Percentiles rank a stretch among this genome's conserved stretches.
These are phyloP conservation scores for Lethocerus indicus DNA, from an alignment of 1,140 invertebrate genomes.

Conservation along the genomic window DNA sequence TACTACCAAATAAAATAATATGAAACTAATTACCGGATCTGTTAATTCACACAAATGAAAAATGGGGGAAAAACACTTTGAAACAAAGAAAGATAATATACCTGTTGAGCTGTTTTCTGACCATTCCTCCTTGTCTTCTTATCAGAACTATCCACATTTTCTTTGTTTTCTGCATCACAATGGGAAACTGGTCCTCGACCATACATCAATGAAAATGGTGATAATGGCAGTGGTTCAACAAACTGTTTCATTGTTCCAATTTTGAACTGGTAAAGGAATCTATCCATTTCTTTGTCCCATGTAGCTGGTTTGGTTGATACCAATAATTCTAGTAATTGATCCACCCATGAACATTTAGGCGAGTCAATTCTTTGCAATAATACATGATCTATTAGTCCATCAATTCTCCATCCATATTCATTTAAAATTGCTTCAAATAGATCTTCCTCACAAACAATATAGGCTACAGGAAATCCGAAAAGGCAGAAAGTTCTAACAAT, in stretches of 20 bases:
- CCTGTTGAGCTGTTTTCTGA: no score
- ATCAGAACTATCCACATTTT: no score
- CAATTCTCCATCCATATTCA: slow-evolving; percentile 12
- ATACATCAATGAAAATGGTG: no score
- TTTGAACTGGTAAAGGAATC: slow-evolving; percentile 20
- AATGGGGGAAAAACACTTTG: no score
- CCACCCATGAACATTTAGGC: slow-evolving; percentile 16
- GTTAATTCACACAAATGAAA: no score
- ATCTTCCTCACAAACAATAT: neutral
- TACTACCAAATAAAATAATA: no score
- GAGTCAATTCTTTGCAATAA: slow-evolving; percentile 11
- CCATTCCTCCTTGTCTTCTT: no score
- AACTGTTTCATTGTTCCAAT: slow-evolving; percentile 7
- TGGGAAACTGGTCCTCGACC: no score
- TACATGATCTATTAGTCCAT: slow-evolving; percentile 10
- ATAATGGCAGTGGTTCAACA: no score
- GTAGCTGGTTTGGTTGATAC: slow-evolving; percentile 13
- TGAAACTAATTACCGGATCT: no score
- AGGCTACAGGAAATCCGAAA: slow-evolving; percentile 19
- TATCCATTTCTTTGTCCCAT: slow-evolving; percentile 21
- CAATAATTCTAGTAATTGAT: slow-evolving; percentile 18
- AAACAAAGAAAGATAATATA: no score
- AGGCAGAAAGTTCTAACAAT: slow-evolving; percentile 21
- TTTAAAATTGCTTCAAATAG: slow-evolving; percentile 3
- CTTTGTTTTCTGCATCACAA: no score